Conservation (phyloP, 2,888 invertebrate genomes). For the Aquatica leii region DNA sequence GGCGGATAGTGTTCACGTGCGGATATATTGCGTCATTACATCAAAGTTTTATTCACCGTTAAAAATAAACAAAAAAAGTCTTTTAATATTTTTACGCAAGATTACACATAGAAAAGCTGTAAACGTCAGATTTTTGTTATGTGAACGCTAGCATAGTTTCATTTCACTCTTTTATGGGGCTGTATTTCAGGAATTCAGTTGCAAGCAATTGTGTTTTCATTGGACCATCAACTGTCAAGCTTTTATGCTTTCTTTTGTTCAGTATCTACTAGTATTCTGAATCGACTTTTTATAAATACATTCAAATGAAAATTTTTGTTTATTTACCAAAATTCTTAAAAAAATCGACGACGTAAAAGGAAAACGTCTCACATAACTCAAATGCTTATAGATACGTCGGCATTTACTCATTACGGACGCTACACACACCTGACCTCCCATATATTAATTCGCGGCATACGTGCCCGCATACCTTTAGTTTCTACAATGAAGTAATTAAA, state of each 20-base stretch:
- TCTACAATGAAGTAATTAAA: conserved; percentile 19
- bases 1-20: conserved; percentile 22
- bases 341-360: conserved; percentile 15
- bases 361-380: conserved; percentile 16
- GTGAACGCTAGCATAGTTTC: conserved; percentile 35
- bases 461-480: conserved; percentile 13
- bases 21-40: conserved; percentile 22
- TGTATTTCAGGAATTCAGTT: conserved; percentile 33
- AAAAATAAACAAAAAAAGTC: too few species aligned
- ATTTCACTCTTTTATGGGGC: conserved; percentile 33
- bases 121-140: neutral
- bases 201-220: conserved; percentile 38
- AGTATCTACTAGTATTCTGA: conserved; percentile 15
- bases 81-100: too few species aligned
- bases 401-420: conserved; percentile 24
- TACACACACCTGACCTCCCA: conserved; percentile 19
- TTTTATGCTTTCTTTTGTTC: conserved; percentile 35
- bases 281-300: conserved; percentile 11
- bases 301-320: conserved; percentile 24
- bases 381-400: conserved; percentile 9
- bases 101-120: too few species aligned
- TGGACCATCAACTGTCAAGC: conserved; percentile 40
- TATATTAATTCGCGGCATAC: conserved; percentile 14
- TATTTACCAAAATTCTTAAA: neutral
- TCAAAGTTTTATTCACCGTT: neutral